Evolutionary conservation across 2,113 vertebrate genomes (phyloP), one percentile per base, ranked within the genome.

Genomic region (Lophotis ruficrista): DNA sequence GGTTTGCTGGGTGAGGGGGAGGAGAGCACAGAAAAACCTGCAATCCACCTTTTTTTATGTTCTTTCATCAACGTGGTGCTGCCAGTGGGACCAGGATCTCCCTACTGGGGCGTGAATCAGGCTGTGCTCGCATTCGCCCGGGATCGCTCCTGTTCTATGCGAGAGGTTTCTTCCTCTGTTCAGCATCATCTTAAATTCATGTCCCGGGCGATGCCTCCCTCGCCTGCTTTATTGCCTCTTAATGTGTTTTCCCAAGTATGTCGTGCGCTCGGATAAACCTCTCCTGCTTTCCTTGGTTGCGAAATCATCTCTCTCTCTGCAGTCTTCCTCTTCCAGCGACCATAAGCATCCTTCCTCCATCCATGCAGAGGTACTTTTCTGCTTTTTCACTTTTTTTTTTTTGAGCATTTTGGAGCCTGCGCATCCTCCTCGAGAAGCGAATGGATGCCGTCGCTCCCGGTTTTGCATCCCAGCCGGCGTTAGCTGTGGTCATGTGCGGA

Each of bases 111-210:
- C 66, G 54, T 93, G 66, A 95, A 91, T 97, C 89, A 89, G 82
- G 50, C 93, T 85, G 76, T 2, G 16, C 58, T 83, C 3, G 0
- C 0, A 0, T 70, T 91, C 0, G 0, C 28, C 45, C 0, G 3
- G 64, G 31, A 66, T 78, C 0, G 0, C 48, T 90, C 11, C 23
- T 78, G 1, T 56, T 78, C 64, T 33, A 14, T 18, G n/a, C 71
- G 8, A 24, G 38, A 53, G 33, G 17, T 76, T 95, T 91, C 73
- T 84, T 93, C 60, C 38, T 70, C 56, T 54, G 6, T 57, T 92
- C 82, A 77, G 68, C 77, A 62, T 81, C 71, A 31, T 94, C 93
- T 87, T 64, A 83, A 93, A 95, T 94, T 95, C 78, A 91, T 41
- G 66, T 96, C 84, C 82, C 4, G 1, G 58, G 50, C 0, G 2